Base-by-base conservation (phyloP, 2,888 invertebrate species). In the Acronicta psi region DNA sequence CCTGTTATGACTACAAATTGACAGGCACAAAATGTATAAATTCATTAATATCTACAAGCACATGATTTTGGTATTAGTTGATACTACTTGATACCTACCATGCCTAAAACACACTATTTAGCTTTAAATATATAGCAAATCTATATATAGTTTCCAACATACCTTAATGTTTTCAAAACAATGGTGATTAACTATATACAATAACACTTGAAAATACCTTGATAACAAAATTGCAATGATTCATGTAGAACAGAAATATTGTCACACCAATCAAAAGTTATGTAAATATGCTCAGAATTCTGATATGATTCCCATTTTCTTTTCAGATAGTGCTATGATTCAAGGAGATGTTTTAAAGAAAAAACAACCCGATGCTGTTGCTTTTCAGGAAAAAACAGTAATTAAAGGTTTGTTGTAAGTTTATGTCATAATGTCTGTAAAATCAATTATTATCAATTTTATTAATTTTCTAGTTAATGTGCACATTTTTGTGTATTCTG, bases 391-490 rank as follows among this genome's bases (percentile, higher is more conserved):
- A 14, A 58, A 63, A 44, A 9, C 41, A 31, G 41, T 37, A 6
- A 59, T 55, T 29, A 54, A 56, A 75, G 75, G 73, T 73, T 54
- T 52, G 70, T 64, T n/a, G 25, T 34, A 20, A 34, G 23, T 47
- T 38, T 47, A 2, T 23, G 5, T 25, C 6, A 13, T 11, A 29
- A 11, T 11, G 0, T 29, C 16, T 8, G 2, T 16, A 16, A 14
- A 37, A 3, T 1, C 0, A 8, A 17, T 17, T 23, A 23, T 23
- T 6, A n/a, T n/a, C n/a, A n/a, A n/a, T n/a, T n/a, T n/a, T n/a
- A n/a, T n/a, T n/a, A n/a, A n/a, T n/a, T n/a, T n/a, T n/a, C n/a
- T n/a, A n/a, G n/a, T n/a, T n/a, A n/a, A n/a, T n/a, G n/a, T n/a
- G n/a, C n/a, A n/a, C n/a, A n/a, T n/a, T n/a, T n/a, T n/a, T n/a